Percentiles rank a stretch among this genome's conserved stretches.
phyloP scores from a whole-genome alignment of 2,797 vertebrate species.

The Thalassophryne amazonica region DNA sequence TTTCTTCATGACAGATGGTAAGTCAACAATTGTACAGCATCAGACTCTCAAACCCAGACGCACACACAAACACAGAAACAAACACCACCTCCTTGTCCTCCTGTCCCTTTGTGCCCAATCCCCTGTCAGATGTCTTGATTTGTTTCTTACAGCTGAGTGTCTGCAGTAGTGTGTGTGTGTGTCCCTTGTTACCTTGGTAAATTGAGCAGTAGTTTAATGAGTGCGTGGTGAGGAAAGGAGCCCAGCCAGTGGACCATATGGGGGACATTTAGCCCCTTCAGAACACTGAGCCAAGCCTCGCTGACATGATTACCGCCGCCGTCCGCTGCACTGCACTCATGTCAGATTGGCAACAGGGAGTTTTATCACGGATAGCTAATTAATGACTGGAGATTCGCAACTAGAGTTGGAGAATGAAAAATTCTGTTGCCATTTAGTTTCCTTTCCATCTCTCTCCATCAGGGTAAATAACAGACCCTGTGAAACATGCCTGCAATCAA shows the following conservation, averaged over 20 bases:
- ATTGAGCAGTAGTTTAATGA: constrained; percentile 88
- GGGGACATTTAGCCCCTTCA: constrained; percentile 94
- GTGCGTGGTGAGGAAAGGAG: constrained; percentile 88
- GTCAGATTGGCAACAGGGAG: constrained; percentile 73
- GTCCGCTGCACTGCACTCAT: constrained; percentile 85
- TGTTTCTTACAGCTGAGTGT: constrained; percentile 44
- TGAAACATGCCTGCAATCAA: constrained; percentile 2
- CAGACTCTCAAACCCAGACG: constrained; percentile 58
- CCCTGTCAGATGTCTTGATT: constrained; percentile 59
- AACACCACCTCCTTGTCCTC: constrained; percentile 53
- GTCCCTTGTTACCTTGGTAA: constrained; percentile 54
- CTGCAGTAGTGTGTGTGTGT: constrained; percentile 27
- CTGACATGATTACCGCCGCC: constrained; percentile 91
- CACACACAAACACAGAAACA: constrained; percentile 40
- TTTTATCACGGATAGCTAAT: constrained; percentile 68
- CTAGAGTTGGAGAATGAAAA: constrained; percentile 42
- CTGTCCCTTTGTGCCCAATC: constrained; percentile 48
- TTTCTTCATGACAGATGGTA: constrained; percentile 96
- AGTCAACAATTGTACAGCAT: constrained; percentile 94
- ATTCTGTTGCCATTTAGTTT: constrained; percentile 36
- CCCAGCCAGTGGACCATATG: constrained; percentile 95
- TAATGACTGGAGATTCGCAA: constrained; percentile 69
- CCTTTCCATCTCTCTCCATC: constrained; percentile 26
- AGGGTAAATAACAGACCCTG: constrained; percentile 15
- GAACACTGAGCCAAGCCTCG: constrained; percentile 91